A percentile compares a stretch with the other conserved stretches of the same genome.
Conservation (phyloP, 1,140 invertebrate genomes). For the Oscheius sp. region DNA sequence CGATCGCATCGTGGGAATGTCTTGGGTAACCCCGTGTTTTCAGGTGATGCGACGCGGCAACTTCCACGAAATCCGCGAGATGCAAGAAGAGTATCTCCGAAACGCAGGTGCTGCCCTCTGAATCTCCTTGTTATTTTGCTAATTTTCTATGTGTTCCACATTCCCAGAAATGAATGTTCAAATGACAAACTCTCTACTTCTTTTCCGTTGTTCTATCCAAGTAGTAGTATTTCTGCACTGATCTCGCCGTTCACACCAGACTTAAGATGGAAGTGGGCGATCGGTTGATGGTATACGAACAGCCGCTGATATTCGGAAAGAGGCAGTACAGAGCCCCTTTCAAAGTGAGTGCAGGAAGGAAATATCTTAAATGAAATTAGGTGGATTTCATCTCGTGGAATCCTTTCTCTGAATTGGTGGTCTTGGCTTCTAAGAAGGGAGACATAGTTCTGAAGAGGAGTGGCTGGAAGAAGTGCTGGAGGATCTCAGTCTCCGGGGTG, state of each 20-base stretch:
- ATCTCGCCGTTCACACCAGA: too few species aligned
- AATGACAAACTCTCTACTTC: too few species aligned
- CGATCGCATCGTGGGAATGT: conserved; percentile 11
- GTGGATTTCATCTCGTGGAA: not conserved
- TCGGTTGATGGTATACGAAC: not conserved
- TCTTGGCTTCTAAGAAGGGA: not conserved
- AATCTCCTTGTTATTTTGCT: too few species aligned
- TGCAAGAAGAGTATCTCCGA: conserved; percentile 46
- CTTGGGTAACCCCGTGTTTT: conserved; percentile 49
- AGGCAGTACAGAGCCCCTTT: not conserved
- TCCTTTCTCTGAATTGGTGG: not conserved
- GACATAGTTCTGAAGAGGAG: not conserved
- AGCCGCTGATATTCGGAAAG: not conserved
- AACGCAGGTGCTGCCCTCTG: too few species aligned
- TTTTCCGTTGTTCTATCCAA: too few species aligned
- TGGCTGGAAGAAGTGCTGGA: conserved; percentile 4
- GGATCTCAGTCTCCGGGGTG: not conserved
- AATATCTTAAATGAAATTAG: not conserved
- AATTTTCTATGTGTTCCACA: too few species aligned
- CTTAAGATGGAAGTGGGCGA: not conserved
- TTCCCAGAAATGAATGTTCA: too few species aligned
- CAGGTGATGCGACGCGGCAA: conserved; percentile 52
- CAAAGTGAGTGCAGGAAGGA: too few species aligned
- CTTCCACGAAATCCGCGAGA: conserved; percentile 57
- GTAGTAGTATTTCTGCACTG: too few species aligned